Evolutionary conservation across 2,113 vertebrate genomes (phyloP), one percentile per base, ranked within the genome.

Genomic region (Sula dactylatra): DNA sequence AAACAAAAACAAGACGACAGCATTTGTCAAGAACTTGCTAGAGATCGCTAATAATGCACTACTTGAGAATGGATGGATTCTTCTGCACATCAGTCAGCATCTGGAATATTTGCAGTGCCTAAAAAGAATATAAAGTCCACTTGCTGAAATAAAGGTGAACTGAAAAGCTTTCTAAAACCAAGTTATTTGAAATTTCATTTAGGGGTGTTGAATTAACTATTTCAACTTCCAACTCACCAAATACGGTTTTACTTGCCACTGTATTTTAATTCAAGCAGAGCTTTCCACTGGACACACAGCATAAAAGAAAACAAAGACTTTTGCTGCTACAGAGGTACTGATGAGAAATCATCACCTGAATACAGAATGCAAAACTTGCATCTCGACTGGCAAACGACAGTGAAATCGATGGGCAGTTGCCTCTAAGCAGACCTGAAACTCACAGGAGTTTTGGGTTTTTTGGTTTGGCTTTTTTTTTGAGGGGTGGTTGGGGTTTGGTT

Each of bases 71-170:
- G 87, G 61, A 62, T 77, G 93, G 88, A 91, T 78, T 93, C 88
- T 77, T 88, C 92, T 82, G 88, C 95, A 93, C 90, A 86, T 76
- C 90, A 85, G 40, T 89, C 88, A 90, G 65, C 62, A 67, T 77
- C 89, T 69, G 94, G 80, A 94, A 80, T 93, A 96, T 96, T 97
- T 97, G 88, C 97, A 97, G 97, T 98, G 97, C 97, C 97, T 98
- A 93, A 96, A 97, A 81, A 88, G 54, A 97, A 44, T 50, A 82
- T 50, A 87, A 90, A 83, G 71, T 87, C 95, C 58, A 84, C 47
- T 96, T 93, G 94, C 55, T 94, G 89, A 97, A 95, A 42, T 76
- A 84, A 97, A 97, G 82, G 94, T 89, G 95, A 97, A 96, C 93
- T 90, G 94, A 97, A 97, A 93, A 94, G 67, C 64, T 88, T 85